phyloP scores from a whole-genome alignment of 2,797 vertebrate species.

The Gallinago nigripennis region DNA sequence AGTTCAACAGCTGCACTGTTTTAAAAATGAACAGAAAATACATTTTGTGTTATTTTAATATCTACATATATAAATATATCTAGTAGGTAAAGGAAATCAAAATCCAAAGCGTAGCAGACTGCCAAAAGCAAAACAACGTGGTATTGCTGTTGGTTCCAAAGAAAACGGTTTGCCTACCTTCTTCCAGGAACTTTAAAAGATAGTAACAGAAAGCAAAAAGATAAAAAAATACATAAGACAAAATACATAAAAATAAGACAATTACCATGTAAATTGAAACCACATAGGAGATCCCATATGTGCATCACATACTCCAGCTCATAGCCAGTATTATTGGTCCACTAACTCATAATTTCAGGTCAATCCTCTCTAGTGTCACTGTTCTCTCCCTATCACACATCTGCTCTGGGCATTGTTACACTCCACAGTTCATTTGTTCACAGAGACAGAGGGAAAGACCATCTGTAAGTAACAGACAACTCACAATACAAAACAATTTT shows the following conservation, averaged over 20 bases:
- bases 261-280: conserved; percentile 38
- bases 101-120: conserved; percentile 32
- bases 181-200: conserved; percentile 46
- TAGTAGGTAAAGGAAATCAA: conserved; percentile 55
- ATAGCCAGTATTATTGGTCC: not conserved
- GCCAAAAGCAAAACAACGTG: conserved; percentile 54
- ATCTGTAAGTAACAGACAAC: not conserved
- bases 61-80: conserved; percentile 41
- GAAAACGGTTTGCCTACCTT: not conserved
- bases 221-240: not conserved
- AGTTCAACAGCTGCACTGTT: conserved; percentile 58
- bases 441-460: not conserved
- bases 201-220: not conserved
- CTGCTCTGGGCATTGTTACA: not conserved
- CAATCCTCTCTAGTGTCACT: not conserved
- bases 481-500: not conserved
- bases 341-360: not conserved
- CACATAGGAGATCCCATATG: not conserved
- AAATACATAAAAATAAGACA: not conserved
- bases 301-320: not conserved
- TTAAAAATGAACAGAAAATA: conserved; percentile 56
- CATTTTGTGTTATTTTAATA: conserved; percentile 44
- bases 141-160: conserved; percentile 40
- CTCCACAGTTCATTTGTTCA: not conserved
- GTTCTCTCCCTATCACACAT: not conserved